Conservation (phyloP, 2,797 vertebrate species). For the Peromyscus aztecus region DNA sequence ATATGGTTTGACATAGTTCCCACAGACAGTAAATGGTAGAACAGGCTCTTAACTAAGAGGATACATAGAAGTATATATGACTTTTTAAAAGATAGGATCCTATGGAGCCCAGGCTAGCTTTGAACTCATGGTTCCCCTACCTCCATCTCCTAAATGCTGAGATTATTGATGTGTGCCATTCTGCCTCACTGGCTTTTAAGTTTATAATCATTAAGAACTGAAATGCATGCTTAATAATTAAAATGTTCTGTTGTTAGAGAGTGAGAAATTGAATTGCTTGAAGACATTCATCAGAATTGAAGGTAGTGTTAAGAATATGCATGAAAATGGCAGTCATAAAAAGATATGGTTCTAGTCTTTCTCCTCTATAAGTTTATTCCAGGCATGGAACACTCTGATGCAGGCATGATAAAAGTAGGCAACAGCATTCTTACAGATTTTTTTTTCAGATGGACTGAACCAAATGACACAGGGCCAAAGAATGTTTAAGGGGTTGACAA, state of each 20-base stretch:
- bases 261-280: conserved; percentile 33
- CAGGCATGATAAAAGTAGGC: neutral
- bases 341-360: neutral
- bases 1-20: conserved; percentile 12
- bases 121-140: neutral
- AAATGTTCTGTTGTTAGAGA: conserved; percentile 33
- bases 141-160: neutral
- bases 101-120: neutral
- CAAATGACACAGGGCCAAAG: conserved; percentile 41
- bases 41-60: neutral
- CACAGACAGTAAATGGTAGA: neutral
- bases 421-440: neutral
- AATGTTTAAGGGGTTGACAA: conserved; percentile 34
- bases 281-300: conserved; percentile 5
- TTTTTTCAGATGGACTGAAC: conserved; percentile 13
- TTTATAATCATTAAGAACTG: conserved; percentile 27
- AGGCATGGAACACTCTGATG: conserved; percentile 36
- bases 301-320: neutral
- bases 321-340: neutral
- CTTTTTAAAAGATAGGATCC: neutral
- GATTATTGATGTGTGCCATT: neutral
- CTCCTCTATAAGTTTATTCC: neutral
- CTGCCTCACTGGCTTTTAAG: neutral
- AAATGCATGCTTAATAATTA: conserved; percentile 30
- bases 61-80: neutral